Percentiles rank a stretch among this genome's conserved stretches.
Conservation (phyloP, 2,888 invertebrate genomes). For the Rugalucina vietnamica region DNA sequence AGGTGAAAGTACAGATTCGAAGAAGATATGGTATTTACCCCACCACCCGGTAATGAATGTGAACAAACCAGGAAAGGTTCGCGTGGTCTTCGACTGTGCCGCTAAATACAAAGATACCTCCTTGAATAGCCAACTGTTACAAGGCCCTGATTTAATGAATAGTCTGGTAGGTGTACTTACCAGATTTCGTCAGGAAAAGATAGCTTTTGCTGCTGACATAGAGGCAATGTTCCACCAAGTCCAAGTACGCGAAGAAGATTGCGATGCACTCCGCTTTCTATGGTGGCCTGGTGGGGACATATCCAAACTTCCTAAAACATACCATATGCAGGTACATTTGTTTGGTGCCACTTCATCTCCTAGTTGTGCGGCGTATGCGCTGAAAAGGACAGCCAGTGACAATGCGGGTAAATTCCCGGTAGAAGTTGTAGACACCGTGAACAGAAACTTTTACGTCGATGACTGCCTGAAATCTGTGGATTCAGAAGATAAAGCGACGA, state of each 20-base stretch:
- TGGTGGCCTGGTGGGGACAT: slow-evolving; percentile 55
- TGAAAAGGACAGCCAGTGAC: slow-evolving; percentile 44
- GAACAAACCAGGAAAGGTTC: slow-evolving; percentile 52
- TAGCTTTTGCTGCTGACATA: slow-evolving; percentile 50
- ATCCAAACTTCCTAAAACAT: slow-evolving; percentile 11
- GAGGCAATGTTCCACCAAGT: slow-evolving; percentile 64
- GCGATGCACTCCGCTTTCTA: slow-evolving; percentile 47
- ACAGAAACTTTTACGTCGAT: slow-evolving; percentile 39
- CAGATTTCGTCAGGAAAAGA: slow-evolving; percentile 46
- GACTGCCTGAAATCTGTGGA: slow-evolving; percentile 40
- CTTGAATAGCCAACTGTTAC: slow-evolving; percentile 51
- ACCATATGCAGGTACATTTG: slow-evolving; percentile 55
- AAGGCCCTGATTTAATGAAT: slow-evolving; percentile 58
- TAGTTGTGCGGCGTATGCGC: slow-evolving; percentile 51
- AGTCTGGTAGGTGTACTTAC: slow-evolving; percentile 50
- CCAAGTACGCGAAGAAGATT: slow-evolving; percentile 30
- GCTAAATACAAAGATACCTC: too few species aligned
- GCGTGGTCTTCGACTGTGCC: slow-evolving; percentile 58
- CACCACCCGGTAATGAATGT: slow-evolving; percentile 51
- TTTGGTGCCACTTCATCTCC: slow-evolving; percentile 56
- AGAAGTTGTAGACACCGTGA: slow-evolving; percentile 33
- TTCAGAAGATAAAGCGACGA: slow-evolving; percentile 25
- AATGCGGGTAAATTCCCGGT: slow-evolving; percentile 8
- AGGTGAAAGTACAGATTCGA: background rate
- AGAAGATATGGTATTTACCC: slow-evolving; percentile 51